phyloP scores from a whole-genome alignment of 2,888 invertebrate genomes.

The Thecocarcelia acutangulata region DNA sequence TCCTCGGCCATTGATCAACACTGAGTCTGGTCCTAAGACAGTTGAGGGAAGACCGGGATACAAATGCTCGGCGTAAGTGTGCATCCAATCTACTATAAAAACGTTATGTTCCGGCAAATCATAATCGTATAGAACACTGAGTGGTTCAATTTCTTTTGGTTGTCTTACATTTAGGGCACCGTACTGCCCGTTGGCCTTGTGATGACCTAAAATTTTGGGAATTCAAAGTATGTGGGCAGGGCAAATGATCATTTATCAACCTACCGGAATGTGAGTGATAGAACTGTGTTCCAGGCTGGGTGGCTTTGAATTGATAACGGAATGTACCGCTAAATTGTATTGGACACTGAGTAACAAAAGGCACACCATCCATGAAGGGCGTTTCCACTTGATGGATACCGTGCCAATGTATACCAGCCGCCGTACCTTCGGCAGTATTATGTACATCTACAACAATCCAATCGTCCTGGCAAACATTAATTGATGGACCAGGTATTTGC shows the following conservation, averaged over 20 bases:
- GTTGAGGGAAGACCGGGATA: conserved; percentile 74
- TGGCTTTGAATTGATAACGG: conserved; percentile 87
- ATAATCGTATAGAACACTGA: conserved; percentile 86
- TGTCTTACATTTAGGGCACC: conserved; percentile 88
- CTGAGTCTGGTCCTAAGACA: conserved; percentile 73
- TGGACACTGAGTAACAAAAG: conserved; percentile 91
- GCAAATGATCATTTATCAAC: background rate
- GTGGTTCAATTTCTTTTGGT: conserved; percentile 82
- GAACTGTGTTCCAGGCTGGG: conserved; percentile 89
- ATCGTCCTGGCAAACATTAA: conserved; percentile 90
- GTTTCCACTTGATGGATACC: conserved; percentile 89
- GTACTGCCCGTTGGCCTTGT: conserved; percentile 90
- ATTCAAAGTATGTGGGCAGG: background rate
- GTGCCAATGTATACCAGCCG: conserved; percentile 90
- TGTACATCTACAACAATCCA: conserved; percentile 89
- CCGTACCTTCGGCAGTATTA: conserved; percentile 87
- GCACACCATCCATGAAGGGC: conserved; percentile 93
- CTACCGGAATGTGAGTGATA: conserved; percentile 86
- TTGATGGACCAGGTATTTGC: conserved; percentile 82
- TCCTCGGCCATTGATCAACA: conserved; percentile 78
- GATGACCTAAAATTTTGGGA: conserved; percentile 82
- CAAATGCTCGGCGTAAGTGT: conserved; percentile 82
- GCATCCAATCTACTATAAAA: conserved; percentile 90
- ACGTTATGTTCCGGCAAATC: conserved; percentile 88
- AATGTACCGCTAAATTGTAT: conserved; percentile 87